Conservation (phyloP, 2,797 vertebrate species). For the Rhynchonycteris naso region DNA sequence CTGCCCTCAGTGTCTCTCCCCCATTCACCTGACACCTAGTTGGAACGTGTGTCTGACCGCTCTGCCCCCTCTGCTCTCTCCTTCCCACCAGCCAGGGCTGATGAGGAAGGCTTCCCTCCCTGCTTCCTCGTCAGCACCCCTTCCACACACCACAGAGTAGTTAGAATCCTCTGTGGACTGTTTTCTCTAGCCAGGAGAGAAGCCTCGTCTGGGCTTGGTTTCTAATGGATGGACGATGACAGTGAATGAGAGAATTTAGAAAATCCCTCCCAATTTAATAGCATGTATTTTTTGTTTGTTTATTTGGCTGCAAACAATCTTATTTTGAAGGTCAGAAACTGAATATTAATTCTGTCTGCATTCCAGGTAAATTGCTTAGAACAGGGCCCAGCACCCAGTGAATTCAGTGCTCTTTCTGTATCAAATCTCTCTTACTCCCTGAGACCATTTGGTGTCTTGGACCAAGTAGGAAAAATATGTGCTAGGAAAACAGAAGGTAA, state of each 20-base stretch:
- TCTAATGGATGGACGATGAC: neutral
- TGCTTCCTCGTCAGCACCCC: neutral
- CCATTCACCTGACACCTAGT: neutral
- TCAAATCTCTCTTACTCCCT: neutral
- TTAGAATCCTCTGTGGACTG: neutral
- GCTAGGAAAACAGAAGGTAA: constrained; percentile 37
- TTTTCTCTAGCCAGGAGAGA: neutral
- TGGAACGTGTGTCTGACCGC: neutral
- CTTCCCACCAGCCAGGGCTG: neutral
- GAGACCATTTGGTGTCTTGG: neutral
- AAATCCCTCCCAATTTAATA: neutral
- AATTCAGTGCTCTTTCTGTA: neutral
- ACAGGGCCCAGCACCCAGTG: neutral
- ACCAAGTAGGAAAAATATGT: neutral
- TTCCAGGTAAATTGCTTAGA: neutral
- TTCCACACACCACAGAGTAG: neutral
- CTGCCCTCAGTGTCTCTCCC: neutral
- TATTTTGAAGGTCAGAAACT: constrained; percentile 41
- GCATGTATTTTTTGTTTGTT: neutral
- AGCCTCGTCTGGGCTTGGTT: neutral
- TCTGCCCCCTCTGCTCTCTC: neutral
- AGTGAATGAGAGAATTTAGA: neutral
- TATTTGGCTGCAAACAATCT: neutral
- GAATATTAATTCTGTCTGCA: neutral
- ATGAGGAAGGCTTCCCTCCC: neutral